Evolutionary conservation across 2,888 invertebrate genomes (phyloP).

Genomic region (Trisateles emortualis): DNA sequence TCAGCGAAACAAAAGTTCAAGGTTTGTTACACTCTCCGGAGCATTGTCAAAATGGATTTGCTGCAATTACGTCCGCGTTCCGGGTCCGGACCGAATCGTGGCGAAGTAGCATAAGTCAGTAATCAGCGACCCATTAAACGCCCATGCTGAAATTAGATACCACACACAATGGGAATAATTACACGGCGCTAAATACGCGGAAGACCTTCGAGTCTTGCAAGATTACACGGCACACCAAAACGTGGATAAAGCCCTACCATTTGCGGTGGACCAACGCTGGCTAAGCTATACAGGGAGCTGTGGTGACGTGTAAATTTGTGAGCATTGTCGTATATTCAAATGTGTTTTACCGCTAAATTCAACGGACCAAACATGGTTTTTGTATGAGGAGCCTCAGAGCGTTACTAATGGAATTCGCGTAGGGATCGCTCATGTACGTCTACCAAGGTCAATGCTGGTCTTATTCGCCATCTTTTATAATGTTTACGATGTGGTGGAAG

Average conservation of each 20-base stretch:
- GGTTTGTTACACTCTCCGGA: constrained; percentile 55
- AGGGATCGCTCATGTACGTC: constrained; percentile 48
- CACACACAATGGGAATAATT: constrained; percentile 63
- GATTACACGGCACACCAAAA: constrained; percentile 56
- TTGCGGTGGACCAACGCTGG: constrained; percentile 26
- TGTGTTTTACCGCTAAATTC: constrained; percentile 18
- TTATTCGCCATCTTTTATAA: constrained; percentile 10
- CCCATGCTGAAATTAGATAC: constrained; percentile 71
- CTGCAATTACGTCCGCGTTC: constrained; percentile 68
- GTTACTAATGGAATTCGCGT: constrained; percentile 54
- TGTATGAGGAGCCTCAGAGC: constrained; percentile 32
- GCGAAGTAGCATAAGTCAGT: constrained; percentile 47
- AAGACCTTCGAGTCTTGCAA: constrained; percentile 52
- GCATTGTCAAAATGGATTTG: constrained; percentile 63
- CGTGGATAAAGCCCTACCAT: constrained; percentile 39
- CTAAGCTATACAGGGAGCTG: background rate
- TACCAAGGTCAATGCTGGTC: constrained; percentile 55
- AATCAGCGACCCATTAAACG: constrained; percentile 72
- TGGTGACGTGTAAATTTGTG: constrained; percentile 5
- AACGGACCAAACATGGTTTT: constrained; percentile 28
- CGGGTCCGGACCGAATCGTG: constrained; percentile 62
- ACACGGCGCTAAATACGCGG: constrained; percentile 58
- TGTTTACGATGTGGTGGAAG: constrained; percentile 6
- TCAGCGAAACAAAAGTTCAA: constrained; percentile 62
- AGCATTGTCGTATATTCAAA: constrained; percentile 14